A percentile compares a stretch with the other conserved stretches of the same genome.
These are phyloP conservation scores for Nephrotoma appendiculata DNA, from an alignment of 2,888 invertebrate genomes.

Conservation along the genomic window DNA sequence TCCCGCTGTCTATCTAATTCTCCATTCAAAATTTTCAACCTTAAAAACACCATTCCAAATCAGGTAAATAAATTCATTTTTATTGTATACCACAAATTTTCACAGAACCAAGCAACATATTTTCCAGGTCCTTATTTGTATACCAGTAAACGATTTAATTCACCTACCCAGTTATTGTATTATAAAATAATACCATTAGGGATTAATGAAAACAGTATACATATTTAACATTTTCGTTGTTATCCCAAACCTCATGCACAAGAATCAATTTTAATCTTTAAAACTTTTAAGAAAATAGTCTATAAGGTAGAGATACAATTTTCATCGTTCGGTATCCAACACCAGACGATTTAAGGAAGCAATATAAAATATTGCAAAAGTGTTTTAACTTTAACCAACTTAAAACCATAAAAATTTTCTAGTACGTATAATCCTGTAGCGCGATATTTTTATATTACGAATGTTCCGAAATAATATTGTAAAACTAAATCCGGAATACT, in stretches of 20 bases:
- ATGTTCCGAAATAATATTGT: neutral
- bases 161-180: neutral
- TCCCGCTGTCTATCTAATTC: no score
- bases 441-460: neutral
- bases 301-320: neutral
- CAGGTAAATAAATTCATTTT: neutral
- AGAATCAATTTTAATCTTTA: neutral
- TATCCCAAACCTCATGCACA: neutral
- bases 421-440: neutral
- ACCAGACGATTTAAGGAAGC: neutral
- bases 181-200: neutral
- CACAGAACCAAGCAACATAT: neutral
- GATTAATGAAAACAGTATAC: neutral
- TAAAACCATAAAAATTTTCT: neutral
- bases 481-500: neutral
- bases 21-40: no score
- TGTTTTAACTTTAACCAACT: neutral
- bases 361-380: neutral
- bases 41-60: neutral
- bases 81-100: neutral
- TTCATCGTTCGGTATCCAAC: neutral
- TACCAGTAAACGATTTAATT: neutral
- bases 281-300: neutral
- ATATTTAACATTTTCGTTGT: neutral
- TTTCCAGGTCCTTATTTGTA: neutral